Percentiles rank a stretch among this genome's conserved stretches.
Conservation (phyloP, 2,888 invertebrate genomes). For the Oligia latruncula region DNA sequence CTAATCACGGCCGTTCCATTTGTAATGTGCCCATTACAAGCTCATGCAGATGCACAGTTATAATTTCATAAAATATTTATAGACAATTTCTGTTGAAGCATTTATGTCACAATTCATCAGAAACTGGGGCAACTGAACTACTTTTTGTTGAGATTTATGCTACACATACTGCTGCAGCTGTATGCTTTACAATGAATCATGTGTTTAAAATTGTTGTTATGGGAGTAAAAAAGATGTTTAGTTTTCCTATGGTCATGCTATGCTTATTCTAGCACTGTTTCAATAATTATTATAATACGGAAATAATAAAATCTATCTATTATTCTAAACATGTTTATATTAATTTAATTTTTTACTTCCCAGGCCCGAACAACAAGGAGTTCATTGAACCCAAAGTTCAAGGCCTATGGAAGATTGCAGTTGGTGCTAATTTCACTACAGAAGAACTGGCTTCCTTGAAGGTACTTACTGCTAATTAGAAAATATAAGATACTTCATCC, state of each 20-base stretch:
- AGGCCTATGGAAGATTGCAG: conserved; percentile 95
- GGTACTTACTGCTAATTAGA: conserved; percentile 79
- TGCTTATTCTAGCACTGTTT: neutral
- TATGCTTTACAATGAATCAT: neutral
- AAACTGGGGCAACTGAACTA: conserved; percentile 34
- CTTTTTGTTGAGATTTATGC: conserved; percentile 1
- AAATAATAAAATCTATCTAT: neutral
- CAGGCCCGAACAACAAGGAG: conserved; percentile 94
- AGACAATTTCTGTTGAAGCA: conserved; percentile 25
- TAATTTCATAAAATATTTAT: conserved; percentile 52
- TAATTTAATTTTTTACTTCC: neutral
- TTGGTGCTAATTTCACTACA: conserved; percentile 94
- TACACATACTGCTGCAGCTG: neutral
- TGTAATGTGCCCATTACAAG: neutral
- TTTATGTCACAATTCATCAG: conserved; percentile 16
- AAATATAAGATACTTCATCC: neutral
- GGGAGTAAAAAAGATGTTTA: neutral
- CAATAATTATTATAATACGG: neutral
- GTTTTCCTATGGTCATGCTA: neutral
- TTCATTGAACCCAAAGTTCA: conserved; percentile 98
- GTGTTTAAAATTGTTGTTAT: neutral
- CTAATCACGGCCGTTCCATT: conserved; percentile 8
- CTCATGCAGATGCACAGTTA: conserved; percentile 20
- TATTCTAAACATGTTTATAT: neutral
- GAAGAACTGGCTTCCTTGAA: conserved; percentile 96